phyloP scores from a whole-genome alignment of 2,113 vertebrate species.

The Megaleporinus macrocephalus region DNA sequence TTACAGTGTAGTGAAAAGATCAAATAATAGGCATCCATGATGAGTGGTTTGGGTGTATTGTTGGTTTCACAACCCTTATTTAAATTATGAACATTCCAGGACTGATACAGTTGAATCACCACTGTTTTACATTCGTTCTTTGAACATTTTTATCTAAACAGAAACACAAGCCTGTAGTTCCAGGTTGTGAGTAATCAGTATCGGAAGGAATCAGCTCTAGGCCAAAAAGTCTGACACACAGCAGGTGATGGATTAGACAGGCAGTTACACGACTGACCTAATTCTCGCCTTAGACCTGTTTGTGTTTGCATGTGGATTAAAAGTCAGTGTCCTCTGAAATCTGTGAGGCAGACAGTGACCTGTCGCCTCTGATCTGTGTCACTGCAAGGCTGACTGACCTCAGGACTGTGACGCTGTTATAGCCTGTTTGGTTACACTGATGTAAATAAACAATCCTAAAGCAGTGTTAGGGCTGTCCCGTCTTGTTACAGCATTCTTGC shows the following conservation, averaged over 20 bases:
- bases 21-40: too few species aligned
- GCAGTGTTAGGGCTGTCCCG: too few species aligned
- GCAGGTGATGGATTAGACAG: background rate
- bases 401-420: background rate
- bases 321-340: background rate
- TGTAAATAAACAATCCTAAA: background rate
- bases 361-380: background rate
- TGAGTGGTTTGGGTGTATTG: too few species aligned
- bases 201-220: background rate
- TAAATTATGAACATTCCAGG: too few species aligned
- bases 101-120: too few species aligned
- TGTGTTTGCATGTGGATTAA: background rate
- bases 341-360: background rate
- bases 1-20: too few species aligned
- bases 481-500: background rate
- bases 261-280: constrained; percentile 40
- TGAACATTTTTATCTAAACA: background rate
- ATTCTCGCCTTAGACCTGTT: constrained; percentile 1
- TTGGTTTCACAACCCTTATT: too few species aligned
- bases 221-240: background rate
- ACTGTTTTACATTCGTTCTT: too few species aligned
- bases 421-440: constrained; percentile 21
- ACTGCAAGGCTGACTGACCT: constrained; percentile 3
- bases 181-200: too few species aligned
- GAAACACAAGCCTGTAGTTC: background rate